Percentiles rank a stretch among this genome's conserved stretches.
Conservation (phyloP, 1,140 invertebrate species). For the Archivesica marissinica region DNA sequence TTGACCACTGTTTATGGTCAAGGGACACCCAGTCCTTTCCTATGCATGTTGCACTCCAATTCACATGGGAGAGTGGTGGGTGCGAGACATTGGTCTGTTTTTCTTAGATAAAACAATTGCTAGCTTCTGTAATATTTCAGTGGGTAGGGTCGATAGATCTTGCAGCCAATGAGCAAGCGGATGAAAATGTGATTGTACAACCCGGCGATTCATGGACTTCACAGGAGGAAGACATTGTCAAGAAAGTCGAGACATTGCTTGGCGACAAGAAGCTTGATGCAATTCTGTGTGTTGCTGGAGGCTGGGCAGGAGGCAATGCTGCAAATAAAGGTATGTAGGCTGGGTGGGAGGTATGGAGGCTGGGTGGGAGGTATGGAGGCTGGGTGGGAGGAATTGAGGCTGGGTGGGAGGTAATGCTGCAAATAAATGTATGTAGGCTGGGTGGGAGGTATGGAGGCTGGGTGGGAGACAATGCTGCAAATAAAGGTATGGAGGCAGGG, state of each 20-base stretch:
- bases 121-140: too few species aligned
- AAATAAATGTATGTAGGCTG: too few species aligned
- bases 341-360: conserved; percentile 93
- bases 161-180: conserved; percentile 93
- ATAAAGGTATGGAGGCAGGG: too few species aligned
- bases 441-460: too few species aligned
- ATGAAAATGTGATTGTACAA: conserved; percentile 94
- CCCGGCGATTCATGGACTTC: conserved; percentile 90
- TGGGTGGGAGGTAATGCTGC: too few species aligned
- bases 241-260: conserved; percentile 75
- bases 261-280: conserved; percentile 92
- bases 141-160: conserved; percentile 98
- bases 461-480: too few species aligned
- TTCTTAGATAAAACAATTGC: too few species aligned
- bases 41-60: too few species aligned
- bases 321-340: conserved; percentile 80
- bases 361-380: conserved; percentile 97
- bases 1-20: too few species aligned
- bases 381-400: conserved; percentile 99
- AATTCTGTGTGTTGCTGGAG: conserved; percentile 98
- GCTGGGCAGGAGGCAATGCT: conserved; percentile 96
- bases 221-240: conserved; percentile 86
- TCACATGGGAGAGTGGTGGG: too few species aligned
- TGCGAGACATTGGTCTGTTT: too few species aligned
- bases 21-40: too few species aligned